These are phyloP conservation scores for Busseola fusca DNA, from an alignment of 2,888 invertebrate species.

Conservation along the genomic window DNA sequence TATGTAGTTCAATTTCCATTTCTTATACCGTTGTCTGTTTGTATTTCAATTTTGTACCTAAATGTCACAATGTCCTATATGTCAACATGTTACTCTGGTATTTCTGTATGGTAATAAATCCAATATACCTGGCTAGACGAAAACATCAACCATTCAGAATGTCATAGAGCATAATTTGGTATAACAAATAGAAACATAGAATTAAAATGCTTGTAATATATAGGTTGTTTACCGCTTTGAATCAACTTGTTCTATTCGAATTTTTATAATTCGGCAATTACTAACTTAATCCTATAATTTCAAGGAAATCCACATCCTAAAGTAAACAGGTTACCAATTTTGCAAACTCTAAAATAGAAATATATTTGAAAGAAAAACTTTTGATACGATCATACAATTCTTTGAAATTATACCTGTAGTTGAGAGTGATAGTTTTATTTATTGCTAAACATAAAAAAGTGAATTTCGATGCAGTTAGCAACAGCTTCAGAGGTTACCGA, in stretches of 20 bases:
- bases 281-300: constrained; percentile 8
- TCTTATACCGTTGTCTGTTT: not conserved
- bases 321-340: not conserved
- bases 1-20: no score
- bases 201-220: not conserved
- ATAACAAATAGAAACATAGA: constrained; percentile 3
- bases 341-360: not conserved
- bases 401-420: not conserved
- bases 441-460: not conserved
- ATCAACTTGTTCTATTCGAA: constrained; percentile 1
- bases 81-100: not conserved
- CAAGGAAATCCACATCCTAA: constrained; percentile 28
- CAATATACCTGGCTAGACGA: not conserved
- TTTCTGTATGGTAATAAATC: not conserved
- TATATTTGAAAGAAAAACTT: not conserved
- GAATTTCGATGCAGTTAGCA: not conserved
- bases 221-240: constrained; percentile 24
- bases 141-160: constrained; percentile 3
- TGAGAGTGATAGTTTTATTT: not conserved
- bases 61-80: not conserved
- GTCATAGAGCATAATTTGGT: constrained; percentile 9
- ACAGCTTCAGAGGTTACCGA: not conserved
- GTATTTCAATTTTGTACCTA: not conserved
- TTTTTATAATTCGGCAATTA: constrained; percentile 40
- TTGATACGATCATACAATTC: not conserved